Conservation (phyloP, 2,888 invertebrate species). For the Anagyrus pseudococci region DNA sequence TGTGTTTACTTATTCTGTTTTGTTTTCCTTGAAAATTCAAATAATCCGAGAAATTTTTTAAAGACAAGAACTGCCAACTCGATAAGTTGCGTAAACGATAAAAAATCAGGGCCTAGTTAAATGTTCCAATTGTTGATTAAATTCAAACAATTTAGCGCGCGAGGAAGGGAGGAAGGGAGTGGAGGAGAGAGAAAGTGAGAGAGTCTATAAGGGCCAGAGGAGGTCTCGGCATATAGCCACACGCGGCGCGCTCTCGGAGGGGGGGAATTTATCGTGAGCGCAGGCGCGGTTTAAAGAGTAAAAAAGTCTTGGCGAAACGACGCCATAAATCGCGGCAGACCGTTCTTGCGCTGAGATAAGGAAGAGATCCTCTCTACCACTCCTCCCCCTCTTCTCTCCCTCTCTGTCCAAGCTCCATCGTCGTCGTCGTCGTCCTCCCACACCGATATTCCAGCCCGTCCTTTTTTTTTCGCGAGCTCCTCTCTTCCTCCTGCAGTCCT, state of each 20-base stretch:
- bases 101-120: too few relatives aligned
- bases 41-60: too few relatives aligned
- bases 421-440: constrained; percentile 2
- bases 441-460: background rate
- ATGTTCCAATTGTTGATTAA: too few relatives aligned
- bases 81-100: too few relatives aligned
- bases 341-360: constrained; percentile 22
- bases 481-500: background rate
- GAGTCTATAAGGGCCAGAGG: too few relatives aligned
- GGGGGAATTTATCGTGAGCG: constrained; percentile 1
- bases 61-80: too few relatives aligned
- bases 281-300: constrained; percentile 7
- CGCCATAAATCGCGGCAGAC: constrained; percentile 24
- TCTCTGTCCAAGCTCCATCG: background rate
- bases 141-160: too few relatives aligned
- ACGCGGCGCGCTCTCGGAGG: background rate
- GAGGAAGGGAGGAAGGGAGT: too few relatives aligned
- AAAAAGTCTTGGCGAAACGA: constrained; percentile 25
- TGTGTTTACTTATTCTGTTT: too few relatives aligned
- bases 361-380: constrained; percentile 26
- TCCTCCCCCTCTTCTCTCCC: background rate
- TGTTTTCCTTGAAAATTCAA: too few relatives aligned
- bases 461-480: background rate
- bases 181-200: too few relatives aligned
- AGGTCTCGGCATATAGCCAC: background rate